Evolutionary conservation across 2,888 invertebrate species (phyloP).

Genomic region (Onthophagus sagittarius): DNA sequence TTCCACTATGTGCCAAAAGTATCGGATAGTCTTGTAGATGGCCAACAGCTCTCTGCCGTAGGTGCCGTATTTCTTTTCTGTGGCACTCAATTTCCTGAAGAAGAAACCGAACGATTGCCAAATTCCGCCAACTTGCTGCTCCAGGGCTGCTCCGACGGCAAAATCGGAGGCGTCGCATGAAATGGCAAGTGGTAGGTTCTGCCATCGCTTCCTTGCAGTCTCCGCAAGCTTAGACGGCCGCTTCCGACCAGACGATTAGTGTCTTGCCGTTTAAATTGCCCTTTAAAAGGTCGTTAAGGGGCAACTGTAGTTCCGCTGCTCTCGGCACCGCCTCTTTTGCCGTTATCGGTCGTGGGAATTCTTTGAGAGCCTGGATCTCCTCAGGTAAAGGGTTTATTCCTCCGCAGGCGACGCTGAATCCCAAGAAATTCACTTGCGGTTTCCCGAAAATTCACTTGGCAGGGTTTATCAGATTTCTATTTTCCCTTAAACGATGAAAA

Average conservation of each 20-base stretch:
- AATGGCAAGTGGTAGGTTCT: neutral
- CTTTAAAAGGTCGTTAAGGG: conserved; percentile 34
- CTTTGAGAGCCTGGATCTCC: no score
- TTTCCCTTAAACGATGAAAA: conserved; percentile 31
- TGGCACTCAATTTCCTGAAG: no score
- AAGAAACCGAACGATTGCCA: no score
- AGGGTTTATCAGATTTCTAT: conserved; percentile 35
- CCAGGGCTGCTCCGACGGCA: no score
- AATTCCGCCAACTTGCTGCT: no score
- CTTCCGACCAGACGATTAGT: neutral
- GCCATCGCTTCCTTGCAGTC: neutral
- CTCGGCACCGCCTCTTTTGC: conserved; percentile 35
- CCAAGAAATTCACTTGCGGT: no score
- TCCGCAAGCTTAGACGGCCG: neutral
- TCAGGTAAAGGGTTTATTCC: no score
- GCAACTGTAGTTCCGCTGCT: conserved; percentile 38
- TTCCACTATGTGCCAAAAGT: no score
- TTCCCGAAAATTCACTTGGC: conserved; percentile 37
- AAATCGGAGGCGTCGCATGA: neutral
- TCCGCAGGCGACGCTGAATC: no score
- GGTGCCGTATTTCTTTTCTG: no score
- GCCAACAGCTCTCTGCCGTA: no score
- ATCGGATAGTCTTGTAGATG: no score
- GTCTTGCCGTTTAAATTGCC: neutral
- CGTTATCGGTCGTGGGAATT: conserved; percentile 31